Evolutionary conservation across 2,113 vertebrate genomes (phyloP).

Genomic region (Grammomys dolichurus): DNA sequence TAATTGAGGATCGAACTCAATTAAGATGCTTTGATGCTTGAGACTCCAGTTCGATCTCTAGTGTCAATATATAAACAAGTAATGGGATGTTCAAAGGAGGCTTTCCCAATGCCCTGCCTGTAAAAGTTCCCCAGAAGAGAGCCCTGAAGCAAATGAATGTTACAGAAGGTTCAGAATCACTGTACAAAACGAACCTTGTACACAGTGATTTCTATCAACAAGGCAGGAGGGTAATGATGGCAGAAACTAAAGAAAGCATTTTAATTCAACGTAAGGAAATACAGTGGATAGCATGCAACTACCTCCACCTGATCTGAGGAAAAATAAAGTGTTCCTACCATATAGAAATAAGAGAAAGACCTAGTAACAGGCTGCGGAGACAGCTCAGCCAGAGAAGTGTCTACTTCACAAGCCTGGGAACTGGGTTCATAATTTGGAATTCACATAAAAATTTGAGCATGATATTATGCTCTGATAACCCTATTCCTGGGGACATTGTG

Average conservation of each 20-base stretch:
- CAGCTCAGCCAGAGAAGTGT: neutral
- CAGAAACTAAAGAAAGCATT: neutral
- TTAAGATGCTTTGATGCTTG: neutral
- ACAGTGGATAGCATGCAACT: neutral
- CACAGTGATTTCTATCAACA: neutral
- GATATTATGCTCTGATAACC: too few species aligned
- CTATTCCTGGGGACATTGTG: neutral
- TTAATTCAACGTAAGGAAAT: neutral
- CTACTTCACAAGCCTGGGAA: neutral
- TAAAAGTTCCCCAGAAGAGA: neutral
- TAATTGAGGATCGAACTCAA: neutral
- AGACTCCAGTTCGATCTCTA: neutral
- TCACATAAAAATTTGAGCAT: neutral
- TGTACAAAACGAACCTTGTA: neutral
- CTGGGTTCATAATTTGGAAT: neutral
- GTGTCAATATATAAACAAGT: neutral
- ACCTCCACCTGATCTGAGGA: neutral
- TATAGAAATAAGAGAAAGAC: neutral
- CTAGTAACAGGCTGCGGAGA: neutral
- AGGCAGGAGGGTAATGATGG: neutral
- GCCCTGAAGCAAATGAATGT: rapidly evolving
- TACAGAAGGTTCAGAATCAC: neutral
- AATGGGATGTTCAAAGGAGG: too few species aligned
- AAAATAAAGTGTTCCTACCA: neutral
- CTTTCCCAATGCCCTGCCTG: neutral